Conservation (phyloP, 2,888 invertebrate species). For the Scaptomyza flava region DNA sequence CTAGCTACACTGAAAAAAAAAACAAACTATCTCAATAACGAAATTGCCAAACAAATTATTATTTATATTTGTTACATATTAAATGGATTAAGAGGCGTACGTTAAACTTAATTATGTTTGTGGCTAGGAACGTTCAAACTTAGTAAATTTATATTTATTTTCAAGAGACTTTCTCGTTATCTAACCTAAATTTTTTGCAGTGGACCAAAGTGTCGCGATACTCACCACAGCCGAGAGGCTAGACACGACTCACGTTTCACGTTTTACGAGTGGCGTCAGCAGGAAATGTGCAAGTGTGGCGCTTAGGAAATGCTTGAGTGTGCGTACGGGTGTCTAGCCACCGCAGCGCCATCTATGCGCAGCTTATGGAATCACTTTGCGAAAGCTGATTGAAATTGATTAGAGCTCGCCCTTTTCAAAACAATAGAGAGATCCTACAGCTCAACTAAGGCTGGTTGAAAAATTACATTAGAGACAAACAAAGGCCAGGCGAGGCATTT, state of each 20-base stretch:
- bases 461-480: slow-evolving; percentile 51
- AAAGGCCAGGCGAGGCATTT: slow-evolving; percentile 41
- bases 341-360: slow-evolving; percentile 56
- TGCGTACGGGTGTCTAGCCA: slow-evolving; percentile 22
- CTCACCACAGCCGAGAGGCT: slow-evolving; percentile 65
- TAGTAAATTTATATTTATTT: no score
- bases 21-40: neutral
- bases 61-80: no score
- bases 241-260: slow-evolving; percentile 24
- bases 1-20: slow-evolving; percentile 32
- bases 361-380: slow-evolving; percentile 34
- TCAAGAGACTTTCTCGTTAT: no score
- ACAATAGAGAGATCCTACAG: slow-evolving; percentile 11
- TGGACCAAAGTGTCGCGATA: slow-evolving; percentile 25
- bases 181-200: neutral
- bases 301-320: slow-evolving; percentile 48
- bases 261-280: slow-evolving; percentile 23
- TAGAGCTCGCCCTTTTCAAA: slow-evolving; percentile 4
- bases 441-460: slow-evolving; percentile 29
- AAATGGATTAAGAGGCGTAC: no score
- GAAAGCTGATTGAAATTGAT: slow-evolving; percentile 54
- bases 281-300: slow-evolving; percentile 63
- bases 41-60: no score
- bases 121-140: no score
- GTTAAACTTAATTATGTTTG: no score